phyloP scores from a whole-genome alignment of 2,797 vertebrate species.

The Paratrypauchen microcephalus region DNA sequence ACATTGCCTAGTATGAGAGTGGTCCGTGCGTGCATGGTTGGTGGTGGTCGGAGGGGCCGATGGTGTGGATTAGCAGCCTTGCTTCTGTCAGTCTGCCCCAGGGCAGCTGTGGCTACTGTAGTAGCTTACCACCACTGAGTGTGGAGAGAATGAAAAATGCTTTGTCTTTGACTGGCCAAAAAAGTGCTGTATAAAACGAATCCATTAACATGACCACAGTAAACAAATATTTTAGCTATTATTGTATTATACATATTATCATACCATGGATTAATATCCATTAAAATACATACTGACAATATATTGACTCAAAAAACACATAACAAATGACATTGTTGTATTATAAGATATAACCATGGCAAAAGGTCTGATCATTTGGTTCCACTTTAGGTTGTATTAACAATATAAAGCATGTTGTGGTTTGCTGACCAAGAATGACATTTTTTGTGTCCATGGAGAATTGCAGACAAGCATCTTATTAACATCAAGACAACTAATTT shows the following conservation, averaged over 20 bases:
- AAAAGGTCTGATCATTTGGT: neutral
- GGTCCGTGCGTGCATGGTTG: no score
- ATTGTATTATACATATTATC: neutral
- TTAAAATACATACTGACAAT: neutral
- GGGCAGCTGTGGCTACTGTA: no score
- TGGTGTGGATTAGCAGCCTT: no score
- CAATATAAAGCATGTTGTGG: conserved; percentile 5
- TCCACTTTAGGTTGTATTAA: neutral
- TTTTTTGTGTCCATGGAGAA: neutral
- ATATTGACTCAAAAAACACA: neutral
- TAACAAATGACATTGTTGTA: neutral
- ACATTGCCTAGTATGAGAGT: no score
- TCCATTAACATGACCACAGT: neutral
- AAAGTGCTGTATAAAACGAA: no score
- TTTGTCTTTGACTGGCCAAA: no score
- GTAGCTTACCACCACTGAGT: no score
- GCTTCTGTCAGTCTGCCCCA: no score
- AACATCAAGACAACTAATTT: neutral
- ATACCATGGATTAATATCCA: neutral
- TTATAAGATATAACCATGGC: neutral
- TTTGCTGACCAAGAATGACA: conserved; percentile 5
- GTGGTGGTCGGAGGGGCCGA: no score
- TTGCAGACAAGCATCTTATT: conserved; percentile 1
- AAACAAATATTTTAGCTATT: neutral
- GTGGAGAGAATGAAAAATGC: no score